Evolutionary conservation across 2,888 invertebrate genomes (phyloP).

Genomic region (Standfussiana lucernea): DNA sequence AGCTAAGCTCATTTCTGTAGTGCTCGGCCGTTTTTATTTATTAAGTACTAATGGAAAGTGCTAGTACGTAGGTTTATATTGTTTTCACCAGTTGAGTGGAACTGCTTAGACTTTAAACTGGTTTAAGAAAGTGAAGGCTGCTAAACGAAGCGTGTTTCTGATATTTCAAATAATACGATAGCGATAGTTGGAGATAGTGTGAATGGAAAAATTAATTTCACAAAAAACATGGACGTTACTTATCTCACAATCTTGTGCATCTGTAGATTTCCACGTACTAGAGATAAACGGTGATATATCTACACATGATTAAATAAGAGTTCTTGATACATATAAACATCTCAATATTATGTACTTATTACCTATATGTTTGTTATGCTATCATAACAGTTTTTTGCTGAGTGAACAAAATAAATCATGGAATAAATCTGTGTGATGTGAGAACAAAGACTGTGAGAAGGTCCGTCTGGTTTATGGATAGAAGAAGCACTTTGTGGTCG

Average conservation of each 20-base stretch:
- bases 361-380: neutral
- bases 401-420: neutral
- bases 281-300: conserved; percentile 43
- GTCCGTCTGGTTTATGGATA: neutral
- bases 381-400: neutral
- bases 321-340: neutral
- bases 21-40: neutral
- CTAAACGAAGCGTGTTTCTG: neutral
- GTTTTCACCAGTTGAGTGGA: neutral
- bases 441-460: too few relatives aligned
- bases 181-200: neutral
- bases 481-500: neutral
- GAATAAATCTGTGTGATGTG: too few relatives aligned
- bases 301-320: conserved; percentile 26
- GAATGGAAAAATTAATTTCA: neutral
- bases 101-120: neutral
- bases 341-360: neutral
- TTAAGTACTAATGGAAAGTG: conserved; percentile 5
- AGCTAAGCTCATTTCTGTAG: neutral
- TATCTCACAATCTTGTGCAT: conserved; percentile 42
- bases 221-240: neutral
- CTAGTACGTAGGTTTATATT: neutral
- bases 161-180: neutral
- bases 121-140: conserved; percentile 11
- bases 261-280: conserved; percentile 14